Percentiles rank a stretch among this genome's conserved stretches.
These are phyloP conservation scores for Baryphthengus martii DNA, from an alignment of 2,113 vertebrate genomes.

Conservation along the genomic window DNA sequence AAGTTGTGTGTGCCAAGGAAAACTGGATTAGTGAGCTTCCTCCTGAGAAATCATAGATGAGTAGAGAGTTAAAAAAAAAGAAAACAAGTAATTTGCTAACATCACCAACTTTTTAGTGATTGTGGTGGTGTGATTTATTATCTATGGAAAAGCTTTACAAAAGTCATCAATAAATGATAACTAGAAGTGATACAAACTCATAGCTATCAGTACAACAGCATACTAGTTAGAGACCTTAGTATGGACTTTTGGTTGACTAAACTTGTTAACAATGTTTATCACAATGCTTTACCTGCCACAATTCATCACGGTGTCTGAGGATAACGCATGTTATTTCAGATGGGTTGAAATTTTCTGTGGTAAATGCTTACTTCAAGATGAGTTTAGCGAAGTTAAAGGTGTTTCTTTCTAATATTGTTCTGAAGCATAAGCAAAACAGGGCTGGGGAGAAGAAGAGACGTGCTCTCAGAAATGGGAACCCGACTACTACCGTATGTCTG, in stretches of 20 bases:
- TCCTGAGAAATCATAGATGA: not conserved
- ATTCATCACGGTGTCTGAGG: not conserved
- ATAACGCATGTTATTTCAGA: not conserved
- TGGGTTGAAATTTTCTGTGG: not conserved
- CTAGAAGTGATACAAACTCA: not conserved
- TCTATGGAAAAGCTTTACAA: not conserved
- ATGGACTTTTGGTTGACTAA: not conserved
- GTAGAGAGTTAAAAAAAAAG: not conserved
- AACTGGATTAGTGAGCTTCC: not conserved
- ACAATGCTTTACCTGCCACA: not conserved
- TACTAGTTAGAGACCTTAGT: not conserved
- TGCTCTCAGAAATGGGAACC: not conserved
- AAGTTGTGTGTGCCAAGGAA: not conserved
- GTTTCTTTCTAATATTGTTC: not conserved
- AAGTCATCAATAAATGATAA: not conserved
- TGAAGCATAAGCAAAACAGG: not conserved
- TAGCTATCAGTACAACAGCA: not conserved
- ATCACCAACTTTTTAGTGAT: not conserved
- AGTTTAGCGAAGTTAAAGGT: not conserved
- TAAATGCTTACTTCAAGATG: not conserved
- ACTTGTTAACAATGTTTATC: not conserved
- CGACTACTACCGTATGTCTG: accelerated
- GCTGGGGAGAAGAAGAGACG: not conserved
- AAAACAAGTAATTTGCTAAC: not conserved
- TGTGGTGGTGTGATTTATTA: not conserved